Conservation (phyloP, 2,113 vertebrate species). For the Gopherus evgoodei region DNA sequence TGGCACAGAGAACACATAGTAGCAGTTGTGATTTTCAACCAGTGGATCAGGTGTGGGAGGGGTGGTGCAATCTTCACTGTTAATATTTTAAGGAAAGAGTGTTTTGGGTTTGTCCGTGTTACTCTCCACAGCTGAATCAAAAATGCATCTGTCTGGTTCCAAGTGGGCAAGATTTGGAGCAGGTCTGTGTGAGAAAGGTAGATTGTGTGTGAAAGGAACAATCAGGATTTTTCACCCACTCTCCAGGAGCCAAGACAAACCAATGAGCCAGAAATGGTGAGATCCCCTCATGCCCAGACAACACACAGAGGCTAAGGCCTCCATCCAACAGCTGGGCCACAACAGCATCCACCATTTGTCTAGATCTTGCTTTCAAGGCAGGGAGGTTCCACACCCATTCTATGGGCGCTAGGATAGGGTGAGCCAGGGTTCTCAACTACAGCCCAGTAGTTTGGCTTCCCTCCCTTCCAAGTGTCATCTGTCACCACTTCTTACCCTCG, state of each 20-base stretch:
- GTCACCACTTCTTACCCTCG: not conserved
- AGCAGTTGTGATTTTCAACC: not conserved
- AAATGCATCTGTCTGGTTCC: not conserved
- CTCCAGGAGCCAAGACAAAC: not conserved
- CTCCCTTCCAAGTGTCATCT: not conserved
- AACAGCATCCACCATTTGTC: not conserved
- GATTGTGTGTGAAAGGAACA: not conserved
- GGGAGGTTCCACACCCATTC: not conserved
- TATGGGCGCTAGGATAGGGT: not conserved
- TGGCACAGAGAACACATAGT: not conserved
- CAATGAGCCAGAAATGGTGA: not conserved
- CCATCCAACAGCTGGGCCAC: accelerated
- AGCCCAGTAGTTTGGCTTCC: not conserved
- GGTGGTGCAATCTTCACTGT: not conserved
- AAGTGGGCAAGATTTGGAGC: not conserved
- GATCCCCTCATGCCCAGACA: not conserved
- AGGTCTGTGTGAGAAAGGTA: not conserved
- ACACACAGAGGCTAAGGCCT: not conserved
- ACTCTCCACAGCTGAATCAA: not conserved
- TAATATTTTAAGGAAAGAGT: not conserved
- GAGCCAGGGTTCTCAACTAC: not conserved
- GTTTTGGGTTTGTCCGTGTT: not conserved
- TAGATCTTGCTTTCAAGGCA: not conserved
- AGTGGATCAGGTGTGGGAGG: not conserved
- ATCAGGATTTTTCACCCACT: accelerated